Evolutionary conservation across 1,140 invertebrate genomes (phyloP).

Genomic region (Chelonus insularis): DNA sequence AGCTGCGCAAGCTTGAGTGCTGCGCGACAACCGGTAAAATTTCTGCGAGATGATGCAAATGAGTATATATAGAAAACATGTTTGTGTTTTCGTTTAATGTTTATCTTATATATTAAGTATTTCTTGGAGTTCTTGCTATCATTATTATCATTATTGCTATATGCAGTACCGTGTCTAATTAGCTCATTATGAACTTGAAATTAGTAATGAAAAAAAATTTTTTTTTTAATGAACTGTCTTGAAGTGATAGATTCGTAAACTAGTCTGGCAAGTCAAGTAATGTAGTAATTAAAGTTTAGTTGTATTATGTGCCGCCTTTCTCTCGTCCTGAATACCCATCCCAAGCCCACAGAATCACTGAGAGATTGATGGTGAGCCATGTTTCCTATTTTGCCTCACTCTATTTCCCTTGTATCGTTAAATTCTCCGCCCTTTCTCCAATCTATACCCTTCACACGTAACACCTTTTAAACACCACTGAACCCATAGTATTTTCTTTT

Average conservation of each 20-base stretch:
- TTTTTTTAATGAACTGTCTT: constrained; percentile 3
- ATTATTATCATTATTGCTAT: too few species aligned
- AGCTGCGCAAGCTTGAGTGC: constrained; percentile 1
- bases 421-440: constrained; percentile 14
- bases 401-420: constrained; percentile 27
- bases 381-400: constrained; percentile 12
- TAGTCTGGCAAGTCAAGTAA: constrained; percentile 41
- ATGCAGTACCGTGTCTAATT: too few species aligned
- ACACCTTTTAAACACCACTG: not conserved
- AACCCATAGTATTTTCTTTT: too few species aligned
- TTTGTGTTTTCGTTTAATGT: too few species aligned
- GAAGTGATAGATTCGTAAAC: constrained; percentile 37
- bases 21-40: constrained; percentile 1
- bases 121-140: too few species aligned
- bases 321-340: constrained; percentile 10
- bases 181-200: not conserved
- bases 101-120: too few species aligned
- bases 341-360: constrained; percentile 15
- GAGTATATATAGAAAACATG: not conserved
- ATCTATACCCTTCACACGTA: constrained; percentile 14
- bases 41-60: not conserved
- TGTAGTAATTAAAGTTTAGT: constrained; percentile 59
- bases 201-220: not conserved
- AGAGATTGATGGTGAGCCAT: constrained; percentile 29
- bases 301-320: constrained; percentile 42